Conservation (phyloP, 2,888 invertebrate species). For the Lampropteryx suffumata region DNA sequence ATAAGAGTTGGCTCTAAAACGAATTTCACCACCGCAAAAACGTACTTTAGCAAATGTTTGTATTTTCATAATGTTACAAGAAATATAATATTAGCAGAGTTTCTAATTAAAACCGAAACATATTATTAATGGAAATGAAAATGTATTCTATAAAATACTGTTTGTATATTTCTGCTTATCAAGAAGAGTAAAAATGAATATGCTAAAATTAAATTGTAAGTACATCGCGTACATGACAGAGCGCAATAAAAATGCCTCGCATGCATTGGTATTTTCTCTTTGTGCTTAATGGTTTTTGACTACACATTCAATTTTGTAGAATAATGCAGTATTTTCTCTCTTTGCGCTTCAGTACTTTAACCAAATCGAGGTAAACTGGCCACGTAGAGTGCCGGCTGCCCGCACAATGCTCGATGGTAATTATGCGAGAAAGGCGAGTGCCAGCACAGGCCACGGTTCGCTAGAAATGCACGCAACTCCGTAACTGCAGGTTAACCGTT, state of each 20-base stretch:
- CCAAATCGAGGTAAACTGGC: constrained; percentile 63
- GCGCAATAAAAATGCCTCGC: constrained; percentile 21
- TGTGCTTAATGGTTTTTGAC: constrained; percentile 5
- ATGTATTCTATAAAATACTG: constrained; percentile 1
- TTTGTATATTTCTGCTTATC: constrained; percentile 17
- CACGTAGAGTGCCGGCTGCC: constrained; percentile 55
- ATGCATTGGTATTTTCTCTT: constrained; percentile 1
- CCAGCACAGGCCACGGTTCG: constrained; percentile 42
- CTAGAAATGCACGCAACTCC: constrained; percentile 32
- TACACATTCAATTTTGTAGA: constrained; percentile 38
- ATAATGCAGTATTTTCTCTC: constrained; percentile 51
- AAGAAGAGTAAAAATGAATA: constrained; percentile 14
- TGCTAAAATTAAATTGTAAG: constrained; percentile 9
- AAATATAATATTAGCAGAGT: constrained; percentile 7
- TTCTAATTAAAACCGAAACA: constrained; percentile 16
- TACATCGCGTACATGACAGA: constrained; percentile 16
- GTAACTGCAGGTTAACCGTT: constrained; percentile 29
- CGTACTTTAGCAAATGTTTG: neutral
- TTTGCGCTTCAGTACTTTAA: constrained; percentile 57
- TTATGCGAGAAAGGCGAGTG: constrained; percentile 64
- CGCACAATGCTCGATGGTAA: constrained; percentile 74
- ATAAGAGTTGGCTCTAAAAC: neutral
- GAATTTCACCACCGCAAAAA: constrained; percentile 1
- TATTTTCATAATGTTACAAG: constrained; percentile 4
- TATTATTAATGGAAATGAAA: constrained; percentile 10